A percentile compares a stretch with the other conserved stretches of the same genome.
Evolutionary conservation across 2,113 vertebrate species (phyloP).

Genomic region (Misgurnus anguillicaudatus): DNA sequence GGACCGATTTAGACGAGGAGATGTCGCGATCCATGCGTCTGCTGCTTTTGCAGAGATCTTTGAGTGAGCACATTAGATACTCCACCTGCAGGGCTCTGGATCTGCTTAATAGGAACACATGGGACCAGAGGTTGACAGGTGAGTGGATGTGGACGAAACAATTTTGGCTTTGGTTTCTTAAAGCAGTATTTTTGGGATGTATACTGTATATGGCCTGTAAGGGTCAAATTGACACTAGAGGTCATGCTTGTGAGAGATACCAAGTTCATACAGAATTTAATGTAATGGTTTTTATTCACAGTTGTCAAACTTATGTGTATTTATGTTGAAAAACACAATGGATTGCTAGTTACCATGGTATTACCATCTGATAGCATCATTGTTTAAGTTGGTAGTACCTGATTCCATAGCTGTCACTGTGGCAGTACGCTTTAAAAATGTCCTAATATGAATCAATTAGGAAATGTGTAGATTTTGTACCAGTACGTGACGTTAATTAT

Average conservation of each 20-base stretch:
- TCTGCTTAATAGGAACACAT: conserved; percentile 41
- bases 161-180: too few relatives aligned
- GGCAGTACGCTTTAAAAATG: too few relatives aligned
- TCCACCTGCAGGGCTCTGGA: conserved; percentile 41
- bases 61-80: conserved; percentile 41
- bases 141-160: conserved; percentile 8
- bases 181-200: too few relatives aligned
- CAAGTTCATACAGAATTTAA: not conserved
- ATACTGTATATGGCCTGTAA: not conserved
- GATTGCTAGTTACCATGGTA: not conserved
- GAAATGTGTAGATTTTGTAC: too few relatives aligned
- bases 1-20: not conserved
- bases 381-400: not conserved
- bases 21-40: conserved; percentile 47
- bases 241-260: not conserved
- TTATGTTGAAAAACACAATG: not conserved
- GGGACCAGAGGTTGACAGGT: conserved; percentile 28
- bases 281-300: too few relatives aligned
- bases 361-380: not conserved
- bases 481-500: too few relatives aligned
- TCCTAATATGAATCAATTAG: too few relatives aligned
- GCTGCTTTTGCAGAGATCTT: conserved; percentile 47
- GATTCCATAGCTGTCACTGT: not conserved
- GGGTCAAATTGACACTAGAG: not conserved
- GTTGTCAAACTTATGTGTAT: not conserved